Percentiles rank a stretch among this genome's conserved stretches.
phyloP scores from a whole-genome alignment of 2,888 invertebrate genomes.

The Ectemnius continuus region DNA sequence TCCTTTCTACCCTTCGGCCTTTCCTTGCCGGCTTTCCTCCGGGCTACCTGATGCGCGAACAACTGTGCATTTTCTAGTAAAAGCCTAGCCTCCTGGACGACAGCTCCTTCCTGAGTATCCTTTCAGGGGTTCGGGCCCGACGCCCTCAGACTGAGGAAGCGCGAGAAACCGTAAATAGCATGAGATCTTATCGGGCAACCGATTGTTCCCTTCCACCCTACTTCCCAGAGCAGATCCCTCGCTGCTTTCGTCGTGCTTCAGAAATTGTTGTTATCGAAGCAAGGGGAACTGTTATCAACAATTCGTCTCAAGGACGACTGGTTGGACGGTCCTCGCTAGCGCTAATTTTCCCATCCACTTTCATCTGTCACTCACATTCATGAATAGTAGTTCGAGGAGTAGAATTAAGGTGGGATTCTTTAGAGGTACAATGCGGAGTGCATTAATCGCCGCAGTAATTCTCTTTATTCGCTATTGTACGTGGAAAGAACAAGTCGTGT shows the following conservation, averaged over 20 bases:
- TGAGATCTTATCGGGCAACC: conserved; percentile 47
- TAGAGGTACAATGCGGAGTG: no score
- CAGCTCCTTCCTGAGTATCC: conserved; percentile 60
- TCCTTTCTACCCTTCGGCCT: conserved; percentile 31
- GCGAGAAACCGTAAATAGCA: conserved; percentile 52
- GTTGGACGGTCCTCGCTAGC: no score
- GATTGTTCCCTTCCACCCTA: conserved; percentile 51
- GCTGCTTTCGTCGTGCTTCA: conserved; percentile 35
- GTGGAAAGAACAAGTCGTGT: no score
- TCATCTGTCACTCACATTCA: no score
- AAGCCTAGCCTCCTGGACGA: conserved; percentile 58
- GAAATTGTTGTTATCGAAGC: conserved; percentile 45
- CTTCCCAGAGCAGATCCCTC: conserved; percentile 21
- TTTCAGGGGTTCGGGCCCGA: conserved; percentile 38
- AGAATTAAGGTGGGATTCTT: no score
- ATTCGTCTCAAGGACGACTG: no score
- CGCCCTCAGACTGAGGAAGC: conserved; percentile 43
- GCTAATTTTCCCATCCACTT: no score
- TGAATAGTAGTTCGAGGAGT: no score
- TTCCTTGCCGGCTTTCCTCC: conserved; percentile 29
- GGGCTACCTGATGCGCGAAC: conserved; percentile 45
- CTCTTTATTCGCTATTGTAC: no score
- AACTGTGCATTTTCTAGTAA: conserved; percentile 62
- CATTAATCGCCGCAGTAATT: no score
- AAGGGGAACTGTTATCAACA: neutral